These are phyloP conservation scores for Carcharodon carcharias DNA, from an alignment of 2,797 vertebrate genomes.

Conservation along the genomic window DNA sequence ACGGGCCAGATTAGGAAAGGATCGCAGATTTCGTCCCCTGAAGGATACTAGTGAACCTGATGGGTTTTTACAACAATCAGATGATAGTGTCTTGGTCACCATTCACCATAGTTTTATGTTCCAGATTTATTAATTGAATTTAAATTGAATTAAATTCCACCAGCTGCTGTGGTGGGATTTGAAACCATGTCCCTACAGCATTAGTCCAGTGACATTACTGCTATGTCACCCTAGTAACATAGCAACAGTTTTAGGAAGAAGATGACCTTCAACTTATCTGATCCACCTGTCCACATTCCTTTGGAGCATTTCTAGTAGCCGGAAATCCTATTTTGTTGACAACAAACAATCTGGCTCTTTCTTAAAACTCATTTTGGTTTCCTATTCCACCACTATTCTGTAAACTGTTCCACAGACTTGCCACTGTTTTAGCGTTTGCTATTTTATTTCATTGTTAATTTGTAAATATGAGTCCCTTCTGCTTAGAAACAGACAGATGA, in stretches of 20 bases:
- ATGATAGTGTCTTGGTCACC: background rate
- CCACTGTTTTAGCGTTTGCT: background rate
- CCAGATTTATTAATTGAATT: no score
- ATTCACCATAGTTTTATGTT: background rate
- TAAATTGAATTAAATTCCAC: no score
- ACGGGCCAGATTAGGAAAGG: background rate
- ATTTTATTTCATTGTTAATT: background rate
- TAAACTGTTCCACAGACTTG: background rate
- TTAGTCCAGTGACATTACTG: background rate
- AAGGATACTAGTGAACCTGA: background rate
- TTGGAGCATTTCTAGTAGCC: background rate
- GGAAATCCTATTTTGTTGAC: background rate
- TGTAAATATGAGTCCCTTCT: background rate
- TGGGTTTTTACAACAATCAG: background rate
- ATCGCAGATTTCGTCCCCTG: background rate
- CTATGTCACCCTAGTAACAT: background rate
- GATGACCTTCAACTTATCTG: background rate
- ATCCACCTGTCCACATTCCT: background rate
- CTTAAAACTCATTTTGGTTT: background rate
- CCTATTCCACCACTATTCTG: background rate
- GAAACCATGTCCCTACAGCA: background rate
- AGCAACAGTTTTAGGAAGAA: background rate
- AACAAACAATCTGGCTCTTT: background rate
- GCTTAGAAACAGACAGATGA: conserved; percentile 16
- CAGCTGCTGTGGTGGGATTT: no score